Base-by-base conservation (phyloP, 2,113 vertebrate species). In the Nerophis ophidion region DNA sequence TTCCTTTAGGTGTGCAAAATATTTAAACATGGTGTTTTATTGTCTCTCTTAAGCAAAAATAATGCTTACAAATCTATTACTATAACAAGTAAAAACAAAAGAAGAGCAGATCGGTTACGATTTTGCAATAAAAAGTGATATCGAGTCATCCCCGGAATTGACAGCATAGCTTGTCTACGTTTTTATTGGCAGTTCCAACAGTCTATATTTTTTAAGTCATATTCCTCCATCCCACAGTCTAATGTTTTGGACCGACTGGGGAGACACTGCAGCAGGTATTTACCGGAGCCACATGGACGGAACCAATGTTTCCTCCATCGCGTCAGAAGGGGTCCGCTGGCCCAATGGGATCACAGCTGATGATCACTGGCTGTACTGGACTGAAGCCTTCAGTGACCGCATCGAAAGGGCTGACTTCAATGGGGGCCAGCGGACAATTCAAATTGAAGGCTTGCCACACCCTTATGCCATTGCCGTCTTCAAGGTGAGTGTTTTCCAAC, bases 201-300 rank as follows among this genome's bases (percentile, higher is more conserved):
- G 19, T 26, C 19, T 26, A 26, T 26, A 26, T 26, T 26, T 26
- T 26, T 35, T 2, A 48, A 48, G 59, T 44, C 1, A 10, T 33
- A 0, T 11, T 57, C 6, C 17, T 1, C 44, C 7, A 0, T 45
- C 61, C 46, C 12, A 6, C 81, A 99, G 97, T 59, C 49, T 98
- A 79, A 98, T 99, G 97, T 98, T 99, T 85, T 99, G 97, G 97
- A 98, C 97, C 0, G 97, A 99, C 87, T 99, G 96, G 97, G 97
- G 97, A 0, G 94, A 98, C 76, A 76, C 89, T 35, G 90, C 89
- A 0, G 93, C 94, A 0, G 96, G 96, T 0, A 88, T 99, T 51
- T 98, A 97, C 84, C 89, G 91, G 4, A 92, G 93, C 16, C 90
- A 90, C 73, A 99, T 99, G 97, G 96, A 98, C 0, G 97, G 96